Evolutionary conservation across 92 coral and sea anemone genomes (phyloP), one percentile per base, ranked within the genome.

Genomic region (Pocillopora grandis): DNA sequence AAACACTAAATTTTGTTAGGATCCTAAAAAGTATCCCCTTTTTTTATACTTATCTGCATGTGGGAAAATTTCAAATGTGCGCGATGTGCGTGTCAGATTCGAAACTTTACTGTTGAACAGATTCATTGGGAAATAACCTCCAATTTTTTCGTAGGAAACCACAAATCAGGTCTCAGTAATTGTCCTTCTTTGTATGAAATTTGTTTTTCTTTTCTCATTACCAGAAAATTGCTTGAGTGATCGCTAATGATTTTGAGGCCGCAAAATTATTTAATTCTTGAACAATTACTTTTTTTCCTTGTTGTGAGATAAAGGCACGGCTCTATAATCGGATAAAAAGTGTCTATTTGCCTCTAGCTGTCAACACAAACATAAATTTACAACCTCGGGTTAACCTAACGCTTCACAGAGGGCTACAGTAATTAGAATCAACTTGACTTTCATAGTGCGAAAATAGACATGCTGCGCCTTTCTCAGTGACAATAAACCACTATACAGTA

Each of bases 101-200:
- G 21, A 36, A 35, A 37, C 56, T 69, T 15, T 17, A 67, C 52
- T 3, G 31, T 33, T 69, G 48, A 42, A 77, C 55, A n/a, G 42
- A 36, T 68, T 76, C 58, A 76, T 42, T 7, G 52, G 52, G 52
- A 42, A 42, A 42, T 42, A 42, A 42, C 52, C 52, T 42, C 37
- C 1, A 36, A 69, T 64, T 59, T 37, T 58, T 35, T 3, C 61
- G 8, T 58, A 71, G 84, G 84, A 80, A 81, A 71, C 60, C 85
- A 71, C 78, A 71, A 42, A 58, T 59, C 20, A 60, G 71, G 27
- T 48, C 27, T 71, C 52, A 77, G 17, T 60, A 37, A 59, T 56
- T 59, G 48, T 59, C 36, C 77, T 2, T 72, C 61, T 35, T 71
- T 58, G 59, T 52, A 48, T 52, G 10, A 55, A 67, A 61, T 35